Conservation (phyloP, 2,797 vertebrate species). For the Myoxocephalus aenaeus region DNA sequence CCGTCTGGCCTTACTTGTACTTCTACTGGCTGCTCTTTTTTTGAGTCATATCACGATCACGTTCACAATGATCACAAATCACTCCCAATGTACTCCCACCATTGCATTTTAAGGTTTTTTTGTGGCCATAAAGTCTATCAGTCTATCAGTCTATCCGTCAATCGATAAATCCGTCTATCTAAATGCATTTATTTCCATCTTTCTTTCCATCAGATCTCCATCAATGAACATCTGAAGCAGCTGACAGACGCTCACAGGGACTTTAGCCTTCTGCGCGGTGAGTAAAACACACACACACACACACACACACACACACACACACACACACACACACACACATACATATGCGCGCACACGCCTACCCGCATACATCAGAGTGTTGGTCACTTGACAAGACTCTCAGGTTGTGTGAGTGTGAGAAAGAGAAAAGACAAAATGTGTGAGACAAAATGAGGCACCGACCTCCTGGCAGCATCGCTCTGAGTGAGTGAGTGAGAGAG, state of each 20-base stretch:
- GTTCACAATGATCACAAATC: slow-evolving; percentile 1
- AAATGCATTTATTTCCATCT: not conserved
- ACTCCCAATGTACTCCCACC: slow-evolving; percentile 2
- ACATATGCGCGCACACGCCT: not conserved
- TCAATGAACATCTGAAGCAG: slow-evolving; percentile 93
- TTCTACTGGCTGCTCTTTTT: slow-evolving; percentile 2
- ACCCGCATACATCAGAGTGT: not conserved
- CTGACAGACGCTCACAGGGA: slow-evolving; percentile 93
- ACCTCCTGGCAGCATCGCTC: slow-evolving; percentile 28
- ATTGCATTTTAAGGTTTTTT: slow-evolving; percentile 24
- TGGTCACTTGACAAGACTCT: slow-evolving; percentile 29
- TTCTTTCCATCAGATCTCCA: slow-evolving; percentile 85
- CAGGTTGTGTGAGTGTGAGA: not conserved
- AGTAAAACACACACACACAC: slow-evolving; percentile 66
- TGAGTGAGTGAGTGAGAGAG: slow-evolving; percentile 3
- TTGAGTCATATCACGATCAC: slow-evolving; percentile 2
- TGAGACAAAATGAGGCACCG: slow-evolving; percentile 11
- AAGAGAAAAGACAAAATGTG: slow-evolving; percentile 7
- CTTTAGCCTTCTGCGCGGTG: slow-evolving; percentile 92
- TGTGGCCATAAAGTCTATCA: not conserved
- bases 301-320: not conserved
- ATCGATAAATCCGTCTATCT: not conserved
- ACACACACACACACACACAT: not conserved
- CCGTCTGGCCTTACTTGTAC: slow-evolving; percentile 4
- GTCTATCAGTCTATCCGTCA: not conserved